Percentiles rank a stretch among this genome's conserved stretches.
These are phyloP conservation scores for Anoncus sp. DNA, from an alignment of 2,888 invertebrate genomes.

Conservation along the genomic window DNA sequence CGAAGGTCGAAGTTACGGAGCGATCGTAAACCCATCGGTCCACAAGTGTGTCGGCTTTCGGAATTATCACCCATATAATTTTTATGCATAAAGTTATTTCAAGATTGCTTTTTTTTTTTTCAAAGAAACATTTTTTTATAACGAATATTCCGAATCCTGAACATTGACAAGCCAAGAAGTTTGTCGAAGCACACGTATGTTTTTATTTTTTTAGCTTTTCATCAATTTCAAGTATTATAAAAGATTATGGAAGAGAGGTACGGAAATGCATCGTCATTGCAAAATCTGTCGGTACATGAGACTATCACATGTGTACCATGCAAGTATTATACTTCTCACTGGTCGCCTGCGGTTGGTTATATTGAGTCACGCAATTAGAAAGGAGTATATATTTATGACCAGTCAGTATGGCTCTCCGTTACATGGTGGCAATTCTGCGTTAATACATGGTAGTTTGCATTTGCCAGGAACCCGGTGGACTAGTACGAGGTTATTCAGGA, in stretches of 20 bases:
- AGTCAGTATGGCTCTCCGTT: slow-evolving; percentile 26
- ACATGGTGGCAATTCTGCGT: slow-evolving; percentile 20
- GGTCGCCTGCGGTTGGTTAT: slow-evolving; percentile 41
- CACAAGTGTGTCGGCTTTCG: too few species aligned
- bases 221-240: neutral
- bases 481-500: slow-evolving; percentile 12
- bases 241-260: neutral
- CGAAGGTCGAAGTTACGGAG: too few species aligned
- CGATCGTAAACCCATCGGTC: too few species aligned
- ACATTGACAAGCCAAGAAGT: too few species aligned
- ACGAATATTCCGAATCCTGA: too few species aligned
- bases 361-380: slow-evolving; percentile 53
- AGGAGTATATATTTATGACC: slow-evolving; percentile 58
- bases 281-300: neutral
- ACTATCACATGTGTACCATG: neutral
- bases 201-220: too few species aligned
- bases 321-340: slow-evolving; percentile 19
- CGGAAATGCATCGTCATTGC: neutral
- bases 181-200: too few species aligned
- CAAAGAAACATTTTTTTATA: too few species aligned
- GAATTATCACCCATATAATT: too few species aligned
- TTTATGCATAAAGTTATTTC: too few species aligned
- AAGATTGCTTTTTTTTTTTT: too few species aligned
- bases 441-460: slow-evolving; percentile 12
- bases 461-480: slow-evolving; percentile 10